phyloP scores from a whole-genome alignment of 2,888 invertebrate genomes.

The Dryomyza anilis region DNA sequence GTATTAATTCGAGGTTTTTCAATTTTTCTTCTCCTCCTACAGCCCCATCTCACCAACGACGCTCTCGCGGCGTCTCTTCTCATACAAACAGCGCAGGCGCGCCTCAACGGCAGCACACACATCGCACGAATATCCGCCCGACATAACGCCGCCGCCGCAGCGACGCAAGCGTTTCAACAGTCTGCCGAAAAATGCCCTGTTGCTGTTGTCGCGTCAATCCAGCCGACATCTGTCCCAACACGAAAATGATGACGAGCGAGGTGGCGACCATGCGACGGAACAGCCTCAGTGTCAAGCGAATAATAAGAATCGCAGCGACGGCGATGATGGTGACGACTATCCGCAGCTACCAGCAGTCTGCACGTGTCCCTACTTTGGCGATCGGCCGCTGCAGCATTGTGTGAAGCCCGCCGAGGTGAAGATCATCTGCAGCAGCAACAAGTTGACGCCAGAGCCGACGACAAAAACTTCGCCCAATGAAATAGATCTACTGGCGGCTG shows the following conservation, averaged over 20 bases:
- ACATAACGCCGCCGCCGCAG: constrained; percentile 40
- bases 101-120: constrained; percentile 48
- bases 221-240: constrained; percentile 7
- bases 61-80: constrained; percentile 42
- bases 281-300: neutral
- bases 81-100: constrained; percentile 47
- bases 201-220: constrained; percentile 38
- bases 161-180: constrained; percentile 53
- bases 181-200: constrained; percentile 51
- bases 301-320: neutral
- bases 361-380: constrained; percentile 82
- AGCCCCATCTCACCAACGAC: constrained; percentile 48
- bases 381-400: constrained; percentile 65
- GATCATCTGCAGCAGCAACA: constrained; percentile 59
- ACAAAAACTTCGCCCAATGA: constrained; percentile 38
- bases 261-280: neutral
- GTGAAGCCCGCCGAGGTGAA: constrained; percentile 64
- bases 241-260: neutral
- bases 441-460: constrained; percentile 49
- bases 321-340: constrained; percentile 42
- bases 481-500: constrained; percentile 38
- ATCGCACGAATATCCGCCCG: constrained; percentile 25
- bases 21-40: constrained; percentile 12
- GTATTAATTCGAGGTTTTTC: neutral
- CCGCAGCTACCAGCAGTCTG: constrained; percentile 75